Evolutionary conservation across 2,797 vertebrate genomes (phyloP).

Genomic region (Oceanodroma leucorhoa): DNA sequence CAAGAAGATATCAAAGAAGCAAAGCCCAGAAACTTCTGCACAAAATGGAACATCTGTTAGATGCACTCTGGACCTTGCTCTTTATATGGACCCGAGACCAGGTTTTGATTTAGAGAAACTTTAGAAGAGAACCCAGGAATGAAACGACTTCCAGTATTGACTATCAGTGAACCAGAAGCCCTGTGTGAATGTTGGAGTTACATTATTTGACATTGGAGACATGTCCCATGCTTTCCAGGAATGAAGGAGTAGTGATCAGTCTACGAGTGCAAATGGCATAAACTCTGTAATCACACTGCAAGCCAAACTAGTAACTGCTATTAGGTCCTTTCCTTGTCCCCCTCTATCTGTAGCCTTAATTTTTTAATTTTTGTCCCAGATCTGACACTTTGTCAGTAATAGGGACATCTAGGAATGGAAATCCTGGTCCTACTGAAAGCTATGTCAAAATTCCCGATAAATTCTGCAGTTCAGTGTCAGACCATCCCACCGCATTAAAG

Average conservation of each 20-base stretch:
- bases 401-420: background rate
- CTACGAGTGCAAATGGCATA: background rate
- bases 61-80: background rate
- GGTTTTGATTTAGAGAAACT: background rate
- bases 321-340: background rate
- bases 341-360: background rate
- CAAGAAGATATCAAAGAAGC: background rate
- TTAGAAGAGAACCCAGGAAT: background rate
- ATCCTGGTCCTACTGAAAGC: background rate
- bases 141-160: background rate
- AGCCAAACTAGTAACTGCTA: background rate
- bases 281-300: background rate
- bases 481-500: fast-evolving
- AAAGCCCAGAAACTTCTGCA: background rate
- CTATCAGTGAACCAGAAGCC: background rate
- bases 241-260: background rate
- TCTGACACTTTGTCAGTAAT: background rate
- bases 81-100: fast-evolving
- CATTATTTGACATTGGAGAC: background rate
- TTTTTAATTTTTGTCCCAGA: background rate
- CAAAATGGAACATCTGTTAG: background rate
- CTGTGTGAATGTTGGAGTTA: background rate
- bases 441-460: background rate
- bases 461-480: background rate
- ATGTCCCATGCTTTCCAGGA: background rate